Conservation (phyloP, 30 jellyfish, hydroid and myxozoan species). For the Calvadosia cruxmelitensis region DNA sequence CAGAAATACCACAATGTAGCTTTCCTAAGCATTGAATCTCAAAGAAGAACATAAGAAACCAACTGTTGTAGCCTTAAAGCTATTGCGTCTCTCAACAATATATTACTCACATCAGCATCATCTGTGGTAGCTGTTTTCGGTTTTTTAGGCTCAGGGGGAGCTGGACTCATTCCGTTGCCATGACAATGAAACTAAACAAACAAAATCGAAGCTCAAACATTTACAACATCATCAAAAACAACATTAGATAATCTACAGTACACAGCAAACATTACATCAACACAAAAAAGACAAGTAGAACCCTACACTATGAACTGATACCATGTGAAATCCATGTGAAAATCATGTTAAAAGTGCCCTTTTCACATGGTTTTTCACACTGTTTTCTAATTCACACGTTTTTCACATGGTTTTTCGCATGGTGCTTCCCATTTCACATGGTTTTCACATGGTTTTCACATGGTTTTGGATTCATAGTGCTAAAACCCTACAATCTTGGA, state of each 20-base stretch:
- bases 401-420: too few species aligned
- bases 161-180: slow-evolving; percentile 60
- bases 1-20: too few species aligned
- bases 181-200: slow-evolving; percentile 9
- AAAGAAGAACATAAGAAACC: too few species aligned
- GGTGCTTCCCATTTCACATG: neutral
- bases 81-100: too few species aligned
- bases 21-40: too few species aligned
- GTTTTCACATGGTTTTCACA: neutral
- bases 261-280: neutral
- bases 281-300: neutral
- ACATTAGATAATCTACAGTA: neutral
- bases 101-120: slow-evolving; percentile 12
- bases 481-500: too few species aligned
- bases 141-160: slow-evolving; percentile 84
- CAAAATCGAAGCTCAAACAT: neutral
- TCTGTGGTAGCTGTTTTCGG: slow-evolving; percentile 65
- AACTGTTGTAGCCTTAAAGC: too few species aligned
- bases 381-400: too few species aligned
- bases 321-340: too few species aligned
- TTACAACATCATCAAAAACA: neutral
- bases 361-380: too few species aligned
- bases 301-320: neutral
- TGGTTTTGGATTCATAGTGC: too few species aligned
- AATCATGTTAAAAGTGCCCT: too few species aligned